Conservation (phyloP, 2,797 vertebrate genomes). For the Syngnathus rostellatus region DNA sequence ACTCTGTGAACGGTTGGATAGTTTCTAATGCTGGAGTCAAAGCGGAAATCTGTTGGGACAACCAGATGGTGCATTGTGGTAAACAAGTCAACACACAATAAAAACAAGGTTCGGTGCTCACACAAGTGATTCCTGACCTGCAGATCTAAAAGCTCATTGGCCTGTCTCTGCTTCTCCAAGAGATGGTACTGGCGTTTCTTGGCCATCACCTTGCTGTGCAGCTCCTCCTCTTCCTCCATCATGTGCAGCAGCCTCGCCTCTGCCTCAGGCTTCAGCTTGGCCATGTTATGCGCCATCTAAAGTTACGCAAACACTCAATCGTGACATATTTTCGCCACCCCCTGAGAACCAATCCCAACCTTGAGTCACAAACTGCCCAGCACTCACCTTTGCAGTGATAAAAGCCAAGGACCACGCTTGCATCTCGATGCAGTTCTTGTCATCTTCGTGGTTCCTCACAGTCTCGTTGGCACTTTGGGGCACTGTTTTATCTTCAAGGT, state of each 20-base stretch:
- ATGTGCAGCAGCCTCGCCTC: conserved; percentile 64
- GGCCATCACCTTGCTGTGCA: conserved; percentile 52
- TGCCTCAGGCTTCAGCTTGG: conserved; percentile 62
- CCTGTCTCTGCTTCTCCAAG: conserved; percentile 53
- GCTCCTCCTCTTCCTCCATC: conserved; percentile 63
- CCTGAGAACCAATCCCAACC: not conserved
- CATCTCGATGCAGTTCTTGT: conserved; percentile 60
- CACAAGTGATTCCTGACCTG: conserved; percentile 65
- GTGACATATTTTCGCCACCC: not conserved
- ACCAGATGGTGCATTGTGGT: no score
- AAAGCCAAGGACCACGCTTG: conserved; percentile 75
- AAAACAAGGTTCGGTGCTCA: no score
- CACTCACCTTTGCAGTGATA: conserved; percentile 73
- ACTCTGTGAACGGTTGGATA: conserved; percentile 62
- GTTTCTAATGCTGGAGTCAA: conserved; percentile 63
- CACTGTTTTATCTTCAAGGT: conserved; percentile 46
- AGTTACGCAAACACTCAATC: conserved; percentile 8
- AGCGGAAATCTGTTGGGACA: conserved; percentile 62
- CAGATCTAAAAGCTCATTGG: conserved; percentile 62
- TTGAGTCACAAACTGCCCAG: not conserved
- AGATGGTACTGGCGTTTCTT: conserved; percentile 64
- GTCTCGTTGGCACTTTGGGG: conserved; percentile 32
- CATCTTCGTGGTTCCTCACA: conserved; percentile 39
- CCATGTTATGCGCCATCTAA: conserved; percentile 70
- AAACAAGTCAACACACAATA: no score